A percentile compares a stretch with the other conserved stretches of the same genome.
These are phyloP conservation scores for Propsilocerus akamusi DNA, from an alignment of 1,140 invertebrate species.

Conservation along the genomic window DNA sequence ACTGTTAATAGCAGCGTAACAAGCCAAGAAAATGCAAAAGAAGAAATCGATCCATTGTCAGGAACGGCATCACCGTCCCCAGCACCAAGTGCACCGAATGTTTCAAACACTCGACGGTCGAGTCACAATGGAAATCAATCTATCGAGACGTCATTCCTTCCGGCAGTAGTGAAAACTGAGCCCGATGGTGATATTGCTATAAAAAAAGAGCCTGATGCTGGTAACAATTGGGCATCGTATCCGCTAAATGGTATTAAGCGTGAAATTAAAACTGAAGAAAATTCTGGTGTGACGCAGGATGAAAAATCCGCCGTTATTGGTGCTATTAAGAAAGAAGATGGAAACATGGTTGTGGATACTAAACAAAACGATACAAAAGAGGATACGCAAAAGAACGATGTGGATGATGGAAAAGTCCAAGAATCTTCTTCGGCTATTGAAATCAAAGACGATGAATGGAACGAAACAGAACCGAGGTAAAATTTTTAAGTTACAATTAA, in stretches of 20 bases:
- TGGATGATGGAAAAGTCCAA: slow-evolving; percentile 1
- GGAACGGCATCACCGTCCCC: not conserved
- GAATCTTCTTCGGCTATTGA: slow-evolving; percentile 15
- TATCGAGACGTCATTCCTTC: slow-evolving; percentile 10
- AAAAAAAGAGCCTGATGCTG: slow-evolving; percentile 7
- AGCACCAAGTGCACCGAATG: not conserved
- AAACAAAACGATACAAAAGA: slow-evolving; percentile 21
- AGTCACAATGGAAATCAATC: slow-evolving; percentile 3
- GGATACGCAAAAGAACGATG: slow-evolving; percentile 17
- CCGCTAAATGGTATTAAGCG: not conserved
- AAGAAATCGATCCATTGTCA: not conserved
- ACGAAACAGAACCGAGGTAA: not conserved
- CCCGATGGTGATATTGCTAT: slow-evolving; percentile 7
- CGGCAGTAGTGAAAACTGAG: slow-evolving; percentile 6
- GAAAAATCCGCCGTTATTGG: not conserved
- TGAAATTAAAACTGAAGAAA: slow-evolving; percentile 1
- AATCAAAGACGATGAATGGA: slow-evolving; percentile 4
- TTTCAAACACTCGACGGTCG: not conserved
- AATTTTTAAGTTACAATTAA: not conserved
- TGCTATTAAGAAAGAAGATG: not conserved
- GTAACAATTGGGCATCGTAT: not conserved
- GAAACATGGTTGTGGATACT: slow-evolving; percentile 19
- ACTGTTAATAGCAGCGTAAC: not conserved
- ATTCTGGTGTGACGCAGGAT: not conserved
- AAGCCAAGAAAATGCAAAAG: not conserved